Evolutionary conservation across 2,113 vertebrate genomes (phyloP), one percentile per base, ranked within the genome.

Genomic region (Sylvilagus bachmani): DNA sequence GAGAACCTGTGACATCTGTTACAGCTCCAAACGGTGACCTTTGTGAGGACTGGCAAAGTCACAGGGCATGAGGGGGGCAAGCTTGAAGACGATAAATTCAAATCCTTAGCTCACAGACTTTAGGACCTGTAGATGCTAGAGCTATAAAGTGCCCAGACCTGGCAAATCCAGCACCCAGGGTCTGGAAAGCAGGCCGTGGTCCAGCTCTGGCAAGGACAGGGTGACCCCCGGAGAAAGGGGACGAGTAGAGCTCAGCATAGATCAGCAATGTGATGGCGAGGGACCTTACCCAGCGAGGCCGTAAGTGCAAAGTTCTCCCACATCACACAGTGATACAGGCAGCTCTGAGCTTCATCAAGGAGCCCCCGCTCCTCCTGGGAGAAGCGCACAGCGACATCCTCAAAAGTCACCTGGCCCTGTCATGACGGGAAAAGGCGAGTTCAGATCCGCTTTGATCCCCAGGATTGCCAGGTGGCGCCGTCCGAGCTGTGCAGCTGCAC

Each of bases 301-400:
- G 73, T 0, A 14, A 94, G 89, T 14, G 64, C n/a, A 70, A 85
- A 77, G 73, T 67, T 96, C 31, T 96, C 84, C 92, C 91, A 66
- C 95, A 96, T 96, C 55, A 91, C 66, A 0, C 49, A 31, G 16
- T 6, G 79, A 36, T 89, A 84, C 3, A 96, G 89, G 49, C 10
- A 9, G 21, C 55, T 88, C 89, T 94, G 95, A 16, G 89, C 73
- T 27, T 88, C 78, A 1, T 64, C 73, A 4, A 96, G 95, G 33
- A 96, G 79, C 10, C 49, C n/a, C 95, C 78, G 89, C 79, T 96
- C 92, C 66, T 96, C 92, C 73, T 74, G 55, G 44, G 95, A 96
- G 92, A 94, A 96, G 89, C 38, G 71, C 78, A 96, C 66, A 0
- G 84, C 71, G 36, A 96, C 75, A 0, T 92, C 89, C 84, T 91